phyloP scores from a whole-genome alignment of 2,888 invertebrate species.

The Congeria kusceri region DNA sequence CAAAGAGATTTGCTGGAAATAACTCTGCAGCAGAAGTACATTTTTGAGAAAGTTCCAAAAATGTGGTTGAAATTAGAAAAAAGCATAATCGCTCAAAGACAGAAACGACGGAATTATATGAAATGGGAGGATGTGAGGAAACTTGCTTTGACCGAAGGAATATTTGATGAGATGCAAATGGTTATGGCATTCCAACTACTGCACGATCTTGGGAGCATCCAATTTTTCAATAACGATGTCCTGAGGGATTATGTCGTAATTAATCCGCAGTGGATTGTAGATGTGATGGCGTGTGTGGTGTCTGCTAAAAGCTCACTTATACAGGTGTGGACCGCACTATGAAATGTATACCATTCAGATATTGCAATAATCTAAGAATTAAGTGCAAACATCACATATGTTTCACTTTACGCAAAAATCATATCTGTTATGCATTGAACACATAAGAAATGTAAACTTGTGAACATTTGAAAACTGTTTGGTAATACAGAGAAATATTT shows the following conservation, averaged over 20 bases:
- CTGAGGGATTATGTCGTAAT: conserved; percentile 82
- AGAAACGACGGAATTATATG: conserved; percentile 64
- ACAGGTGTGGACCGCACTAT: conserved; percentile 78
- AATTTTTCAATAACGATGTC: conserved; percentile 84
- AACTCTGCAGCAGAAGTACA: conserved; percentile 83
- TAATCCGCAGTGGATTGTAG: conserved; percentile 85
- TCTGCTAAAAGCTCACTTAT: conserved; percentile 83
- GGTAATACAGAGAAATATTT: too few species aligned
- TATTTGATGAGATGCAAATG: conserved; percentile 81
- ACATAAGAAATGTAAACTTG: too few species aligned
- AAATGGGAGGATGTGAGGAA: conserved; percentile 72
- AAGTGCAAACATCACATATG: too few species aligned
- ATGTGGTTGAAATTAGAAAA: conserved; percentile 84
- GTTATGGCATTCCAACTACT: conserved; percentile 81
- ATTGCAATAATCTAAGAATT: too few species aligned
- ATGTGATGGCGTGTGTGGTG: conserved; percentile 85
- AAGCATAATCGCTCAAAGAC: conserved; percentile 75
- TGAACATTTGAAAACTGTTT: too few species aligned
- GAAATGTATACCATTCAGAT: too few species aligned
- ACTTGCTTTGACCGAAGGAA: conserved; percentile 78
- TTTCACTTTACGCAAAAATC: too few species aligned
- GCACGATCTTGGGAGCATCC: conserved; percentile 84
- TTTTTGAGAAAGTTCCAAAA: conserved; percentile 84
- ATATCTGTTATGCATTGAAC: too few species aligned
- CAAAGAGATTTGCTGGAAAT: conserved; percentile 77